Evolutionary conservation across 2,888 invertebrate genomes (phyloP).

Genomic region (Cheiracanthium punctorium): DNA sequence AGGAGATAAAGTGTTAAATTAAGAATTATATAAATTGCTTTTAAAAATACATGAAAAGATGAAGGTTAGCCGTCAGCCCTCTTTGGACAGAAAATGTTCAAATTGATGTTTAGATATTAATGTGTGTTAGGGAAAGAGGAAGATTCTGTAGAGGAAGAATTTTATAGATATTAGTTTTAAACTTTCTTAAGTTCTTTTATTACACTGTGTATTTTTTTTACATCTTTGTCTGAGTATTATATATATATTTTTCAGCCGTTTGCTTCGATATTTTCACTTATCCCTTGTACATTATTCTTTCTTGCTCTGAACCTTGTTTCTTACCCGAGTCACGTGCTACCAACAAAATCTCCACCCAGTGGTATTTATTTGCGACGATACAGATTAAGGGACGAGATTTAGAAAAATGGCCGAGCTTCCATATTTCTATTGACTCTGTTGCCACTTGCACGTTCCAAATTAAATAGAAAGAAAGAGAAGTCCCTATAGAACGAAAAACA

Average conservation of each 20-base stretch:
- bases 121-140: too few species aligned
- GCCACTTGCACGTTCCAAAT: background rate
- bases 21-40: too few species aligned
- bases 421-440: conserved; percentile 41
- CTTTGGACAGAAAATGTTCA: too few species aligned
- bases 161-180: too few species aligned
- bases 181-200: too few species aligned
- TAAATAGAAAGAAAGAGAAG: conserved; percentile 35
- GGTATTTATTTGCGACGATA: conserved; percentile 26
- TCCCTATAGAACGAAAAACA: background rate
- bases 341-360: conserved; percentile 25
- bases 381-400: conserved; percentile 50
- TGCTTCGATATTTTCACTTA: background rate
- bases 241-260: background rate
- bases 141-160: too few species aligned
- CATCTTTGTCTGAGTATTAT: too few species aligned
- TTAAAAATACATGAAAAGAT: too few species aligned
- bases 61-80: too few species aligned
- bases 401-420: conserved; percentile 22
- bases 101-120: too few species aligned
- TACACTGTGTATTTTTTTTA: too few species aligned
- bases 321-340: conserved; percentile 42
- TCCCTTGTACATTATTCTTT: background rate
- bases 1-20: too few species aligned
- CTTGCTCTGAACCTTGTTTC: background rate